Evolutionary conservation across 2,797 vertebrate species (phyloP).

Genomic region (Carcharodon carcharias): DNA sequence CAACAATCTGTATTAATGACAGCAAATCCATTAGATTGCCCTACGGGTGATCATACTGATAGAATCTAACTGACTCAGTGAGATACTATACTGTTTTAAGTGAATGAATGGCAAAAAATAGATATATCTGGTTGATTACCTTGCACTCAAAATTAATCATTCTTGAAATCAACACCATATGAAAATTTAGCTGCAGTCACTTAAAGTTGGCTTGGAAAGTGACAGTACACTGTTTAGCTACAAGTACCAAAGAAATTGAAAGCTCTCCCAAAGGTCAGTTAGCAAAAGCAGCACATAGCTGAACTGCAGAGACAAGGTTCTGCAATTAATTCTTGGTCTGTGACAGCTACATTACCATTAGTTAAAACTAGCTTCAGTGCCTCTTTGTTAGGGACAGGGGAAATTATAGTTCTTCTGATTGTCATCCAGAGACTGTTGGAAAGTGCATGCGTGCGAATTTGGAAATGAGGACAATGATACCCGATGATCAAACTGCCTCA

Average conservation of each 20-base stretch:
- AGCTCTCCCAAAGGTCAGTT: background rate
- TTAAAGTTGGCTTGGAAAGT: background rate
- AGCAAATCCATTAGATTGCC: conserved; percentile 27
- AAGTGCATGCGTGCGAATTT: background rate
- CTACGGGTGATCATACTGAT: conserved; percentile 9
- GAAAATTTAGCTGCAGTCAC: background rate
- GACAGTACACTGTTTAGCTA: background rate
- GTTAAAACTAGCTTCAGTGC: background rate
- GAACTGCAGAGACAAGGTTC: background rate
- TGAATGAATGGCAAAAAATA: background rate
- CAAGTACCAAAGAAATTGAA: background rate
- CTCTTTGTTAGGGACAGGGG: background rate
- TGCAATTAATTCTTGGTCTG: background rate
- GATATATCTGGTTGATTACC: background rate
- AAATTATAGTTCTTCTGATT: background rate
- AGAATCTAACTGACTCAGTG: background rate
- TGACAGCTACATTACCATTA: background rate
- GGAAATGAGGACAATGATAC: background rate
- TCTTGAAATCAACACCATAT: background rate
- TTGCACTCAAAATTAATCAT: background rate
- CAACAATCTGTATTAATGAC: conserved; percentile 15
- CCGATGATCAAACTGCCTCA: background rate
- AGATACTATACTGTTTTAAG: background rate
- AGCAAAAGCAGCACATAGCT: background rate
- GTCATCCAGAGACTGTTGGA: background rate